A percentile compares a stretch with the other conserved stretches of the same genome.
phyloP scores from a whole-genome alignment of 1,140 invertebrate genomes.

The Tetramorium parvispinum region DNA sequence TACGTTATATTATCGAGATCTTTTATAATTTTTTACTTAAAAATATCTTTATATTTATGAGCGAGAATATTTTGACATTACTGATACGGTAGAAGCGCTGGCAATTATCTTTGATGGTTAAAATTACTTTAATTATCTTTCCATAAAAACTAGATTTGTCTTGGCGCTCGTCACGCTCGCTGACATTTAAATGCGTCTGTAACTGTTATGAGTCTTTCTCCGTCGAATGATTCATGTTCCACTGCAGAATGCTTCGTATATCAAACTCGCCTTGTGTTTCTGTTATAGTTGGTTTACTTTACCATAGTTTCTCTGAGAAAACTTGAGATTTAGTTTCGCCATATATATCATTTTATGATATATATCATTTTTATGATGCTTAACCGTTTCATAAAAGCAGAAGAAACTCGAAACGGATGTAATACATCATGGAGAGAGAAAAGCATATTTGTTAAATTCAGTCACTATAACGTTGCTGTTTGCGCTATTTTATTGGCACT shows the following conservation, averaged over 20 bases:
- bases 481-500: neutral
- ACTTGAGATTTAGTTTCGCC: conserved; percentile 40
- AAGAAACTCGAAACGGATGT: conserved; percentile 33
- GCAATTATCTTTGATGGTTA: neutral
- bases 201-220: conserved; percentile 32
- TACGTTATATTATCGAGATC: neutral
- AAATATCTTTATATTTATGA: neutral
- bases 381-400: conserved; percentile 8
- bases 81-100: neutral
- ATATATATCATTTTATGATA: conserved; percentile 15
- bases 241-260: conserved; percentile 14
- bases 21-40: neutral
- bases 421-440: conserved; percentile 29
- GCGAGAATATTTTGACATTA: neutral
- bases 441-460: conserved; percentile 25
- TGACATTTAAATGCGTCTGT: conserved; percentile 59
- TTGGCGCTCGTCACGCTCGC: conserved; percentile 27
- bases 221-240: conserved; percentile 53
- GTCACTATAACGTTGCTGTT: conserved; percentile 6
- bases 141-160: conserved; percentile 39
- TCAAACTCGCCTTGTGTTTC: conserved; percentile 26
- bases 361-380: conserved; percentile 26
- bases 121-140: conserved; percentile 22
- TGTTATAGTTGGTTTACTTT: conserved; percentile 14
- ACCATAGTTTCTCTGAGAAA: conserved; percentile 14